phyloP scores from a whole-genome alignment of 2,113 vertebrate species.

The Ameiurus melas region DNA sequence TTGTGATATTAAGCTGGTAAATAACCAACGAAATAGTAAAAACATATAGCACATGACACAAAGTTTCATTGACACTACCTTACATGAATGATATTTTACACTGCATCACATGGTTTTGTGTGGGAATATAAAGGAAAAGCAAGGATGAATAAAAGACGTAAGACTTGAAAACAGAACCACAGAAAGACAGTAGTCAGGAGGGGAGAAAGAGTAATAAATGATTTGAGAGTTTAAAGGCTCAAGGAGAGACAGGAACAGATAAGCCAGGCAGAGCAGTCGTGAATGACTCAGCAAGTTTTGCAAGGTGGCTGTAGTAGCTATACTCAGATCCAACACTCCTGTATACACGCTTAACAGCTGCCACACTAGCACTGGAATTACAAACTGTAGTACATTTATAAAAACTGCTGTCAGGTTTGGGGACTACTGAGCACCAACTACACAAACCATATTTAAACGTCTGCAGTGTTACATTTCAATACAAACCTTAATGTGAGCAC shows the following conservation, averaged over 20 bases:
- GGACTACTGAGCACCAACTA: not conserved
- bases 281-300: conserved; percentile 68
- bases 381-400: not conserved
- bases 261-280: conserved; percentile 36
- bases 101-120: not conserved
- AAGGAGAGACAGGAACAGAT: not conserved
- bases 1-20: not conserved
- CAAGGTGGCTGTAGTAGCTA: not conserved
- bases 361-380: not conserved
- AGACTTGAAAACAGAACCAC: not conserved
- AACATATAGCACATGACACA: not conserved
- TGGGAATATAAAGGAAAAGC: not conserved
- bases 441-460: not conserved
- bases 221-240: conserved; percentile 9
- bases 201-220: not conserved
- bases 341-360: conserved; percentile 16
- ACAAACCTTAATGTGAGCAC: not conserved
- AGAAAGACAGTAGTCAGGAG: not conserved
- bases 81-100: not conserved
- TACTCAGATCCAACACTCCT: not conserved
- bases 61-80: not conserved
- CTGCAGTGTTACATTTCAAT: not conserved
- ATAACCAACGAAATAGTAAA: not conserved
- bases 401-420: not conserved
- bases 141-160: not conserved